Base-by-base conservation (phyloP, 2,797 vertebrate species). In the Galaxias olidus region DNA sequence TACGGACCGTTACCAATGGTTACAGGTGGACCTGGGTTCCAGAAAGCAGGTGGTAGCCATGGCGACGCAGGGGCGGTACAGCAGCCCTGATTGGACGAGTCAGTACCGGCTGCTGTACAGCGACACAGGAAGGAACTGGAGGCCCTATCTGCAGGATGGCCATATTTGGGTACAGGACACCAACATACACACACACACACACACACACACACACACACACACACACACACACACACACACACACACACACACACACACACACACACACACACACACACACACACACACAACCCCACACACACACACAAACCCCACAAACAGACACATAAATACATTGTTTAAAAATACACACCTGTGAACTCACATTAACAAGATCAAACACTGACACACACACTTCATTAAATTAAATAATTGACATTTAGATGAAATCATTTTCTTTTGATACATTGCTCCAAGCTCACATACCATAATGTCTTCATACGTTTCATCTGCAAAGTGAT, bases 41-140 rank as follows among this genome's bases (percentile, higher is more conserved):
- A 90, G 95, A 80, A 98, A 94, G 73, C 94, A 96, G 78, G 90
- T 99, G 66, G 93, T 92, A 42, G 92, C 94, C 66, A 68, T 98
- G 58, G 95, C 92, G 0, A 99, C 97, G 1, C 97, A 99, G 83
- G 97, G 97, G 67, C 92, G 96, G 65, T 98, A 98, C 65, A 93
- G 96, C 76, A 98, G 94, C 68, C 93, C 94, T 0, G 97, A 98
- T 41, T 99, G 97, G 97, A 94, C 93, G n/a, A 94, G 91, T 8
- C 94, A 93, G 9, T 99, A 98, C 71, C 90, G 92, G 13, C 84
- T 99, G 74, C 94, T 98, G 14, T 98, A 96, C 79, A 98, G 97
- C 0, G 96, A 99, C 73, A 94, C 95, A 0, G 94, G 92, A 40
- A 95, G 90, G 57, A 99, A 98, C 76, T 99, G 97, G 97, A 97